Percentiles rank a stretch among this genome's conserved stretches.
phyloP scores from a whole-genome alignment of 2,797 vertebrate species.

The Gambusia yucatana region DNA sequence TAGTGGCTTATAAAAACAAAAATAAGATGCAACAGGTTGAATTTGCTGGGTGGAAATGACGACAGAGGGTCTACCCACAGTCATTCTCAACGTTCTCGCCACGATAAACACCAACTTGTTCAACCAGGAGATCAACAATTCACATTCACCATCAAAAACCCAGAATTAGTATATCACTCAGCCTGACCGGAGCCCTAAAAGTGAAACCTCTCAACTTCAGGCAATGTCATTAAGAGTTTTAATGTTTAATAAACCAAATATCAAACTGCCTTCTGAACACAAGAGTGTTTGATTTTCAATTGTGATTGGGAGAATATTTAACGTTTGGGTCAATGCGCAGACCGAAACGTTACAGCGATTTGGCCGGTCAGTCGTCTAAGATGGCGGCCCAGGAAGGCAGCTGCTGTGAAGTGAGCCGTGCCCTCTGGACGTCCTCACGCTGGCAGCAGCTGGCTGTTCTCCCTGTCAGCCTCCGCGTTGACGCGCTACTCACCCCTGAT shows the following conservation, averaged over 20 bases:
- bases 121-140: background rate
- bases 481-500: constrained; percentile 92
- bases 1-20: no score
- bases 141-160: background rate
- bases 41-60: background rate
- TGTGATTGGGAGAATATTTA: constrained; percentile 4
- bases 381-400: constrained; percentile 59
- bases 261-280: constrained; percentile 24
- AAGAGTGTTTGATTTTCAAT: constrained; percentile 1
- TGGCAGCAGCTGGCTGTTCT: constrained; percentile 60
- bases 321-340: background rate
- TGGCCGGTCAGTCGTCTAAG: constrained; percentile 35
- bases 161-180: background rate
- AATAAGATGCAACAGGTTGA: background rate
- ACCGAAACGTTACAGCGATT: background rate
- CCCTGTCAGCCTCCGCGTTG: constrained; percentile 16
- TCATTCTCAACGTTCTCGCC: background rate
- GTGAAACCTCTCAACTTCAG: constrained; percentile 33
- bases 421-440: constrained; percentile 64
- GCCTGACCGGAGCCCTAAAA: background rate
- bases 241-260: constrained; percentile 33
- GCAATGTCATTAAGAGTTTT: constrained; percentile 36
- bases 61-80: no score
- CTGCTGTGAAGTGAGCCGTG: constrained; percentile 53
- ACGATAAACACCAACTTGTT: background rate